Conservation (phyloP, 2,888 invertebrate species). For the Unio pictorum region DNA sequence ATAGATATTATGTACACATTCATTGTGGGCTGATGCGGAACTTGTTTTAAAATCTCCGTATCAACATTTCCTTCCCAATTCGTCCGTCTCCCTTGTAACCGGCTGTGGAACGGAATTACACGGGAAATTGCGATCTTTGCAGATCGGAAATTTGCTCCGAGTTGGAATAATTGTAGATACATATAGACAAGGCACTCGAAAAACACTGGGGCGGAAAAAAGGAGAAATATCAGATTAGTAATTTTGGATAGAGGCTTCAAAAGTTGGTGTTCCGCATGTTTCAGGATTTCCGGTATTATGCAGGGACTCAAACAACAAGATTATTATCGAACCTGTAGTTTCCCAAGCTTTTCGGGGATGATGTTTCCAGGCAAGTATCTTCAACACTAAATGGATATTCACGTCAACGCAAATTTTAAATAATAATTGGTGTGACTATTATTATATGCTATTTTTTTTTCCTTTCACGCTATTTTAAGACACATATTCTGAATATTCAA, state of each 20-base stretch:
- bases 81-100: slow-evolving; percentile 53
- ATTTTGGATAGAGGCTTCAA: slow-evolving; percentile 19
- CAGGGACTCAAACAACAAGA: slow-evolving; percentile 66
- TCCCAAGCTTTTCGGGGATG: slow-evolving; percentile 62
- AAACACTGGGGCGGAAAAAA: slow-evolving; percentile 26
- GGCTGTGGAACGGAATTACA: slow-evolving; percentile 52
- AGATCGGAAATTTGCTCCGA: slow-evolving; percentile 52
- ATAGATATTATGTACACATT: slow-evolving; percentile 55
- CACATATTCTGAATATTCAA: too few relatives aligned
- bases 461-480: not conserved
- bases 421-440: not conserved
- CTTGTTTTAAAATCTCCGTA: slow-evolving; percentile 61
- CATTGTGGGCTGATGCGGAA: slow-evolving; percentile 57
- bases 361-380: slow-evolving; percentile 60
- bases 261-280: slow-evolving; percentile 16
- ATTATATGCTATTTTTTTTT: too few relatives aligned
- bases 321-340: slow-evolving; percentile 66
- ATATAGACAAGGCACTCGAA: slow-evolving; percentile 34
- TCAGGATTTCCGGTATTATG: slow-evolving; percentile 42
- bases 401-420: not conserved
- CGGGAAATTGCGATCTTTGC: slow-evolving; percentile 57
- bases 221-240: slow-evolving; percentile 30
- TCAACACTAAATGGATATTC: not conserved
- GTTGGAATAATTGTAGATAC: slow-evolving; percentile 52
- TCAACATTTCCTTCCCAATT: slow-evolving; percentile 59